phyloP scores from a whole-genome alignment of 2,888 invertebrate species.

The Heliothis peltigera region DNA sequence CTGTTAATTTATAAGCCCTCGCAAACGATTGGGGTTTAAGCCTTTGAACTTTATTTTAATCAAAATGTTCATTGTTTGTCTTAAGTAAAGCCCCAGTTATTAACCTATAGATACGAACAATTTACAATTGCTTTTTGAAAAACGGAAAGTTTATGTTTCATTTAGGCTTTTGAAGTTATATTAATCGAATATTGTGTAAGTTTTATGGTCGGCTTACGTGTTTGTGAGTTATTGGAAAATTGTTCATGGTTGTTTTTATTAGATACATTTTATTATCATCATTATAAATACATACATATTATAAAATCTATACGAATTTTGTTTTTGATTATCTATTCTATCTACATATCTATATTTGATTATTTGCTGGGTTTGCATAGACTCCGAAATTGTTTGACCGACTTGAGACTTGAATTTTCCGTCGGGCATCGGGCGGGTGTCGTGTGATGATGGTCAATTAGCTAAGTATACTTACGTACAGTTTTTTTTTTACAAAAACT shows the following conservation, averaged over 20 bases:
- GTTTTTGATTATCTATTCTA: no score
- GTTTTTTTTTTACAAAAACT: no score
- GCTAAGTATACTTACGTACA: no score
- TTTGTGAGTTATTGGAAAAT: background rate
- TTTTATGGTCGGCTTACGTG: background rate
- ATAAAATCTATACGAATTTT: no score
- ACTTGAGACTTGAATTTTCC: no score
- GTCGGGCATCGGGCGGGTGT: no score
- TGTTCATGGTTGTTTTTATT: background rate
- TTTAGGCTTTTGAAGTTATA: constrained; percentile 1
- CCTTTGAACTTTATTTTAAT: constrained; percentile 44
- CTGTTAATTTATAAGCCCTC: constrained; percentile 30
- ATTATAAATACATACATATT: background rate
- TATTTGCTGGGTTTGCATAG: no score
- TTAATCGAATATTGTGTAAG: constrained; percentile 6
- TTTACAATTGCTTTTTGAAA: constrained; percentile 29
- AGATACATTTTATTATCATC: background rate
- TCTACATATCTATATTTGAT: no score
- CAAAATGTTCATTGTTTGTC: constrained; percentile 33
- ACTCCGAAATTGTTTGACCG: no score
- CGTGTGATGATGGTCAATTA: no score
- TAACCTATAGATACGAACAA: constrained; percentile 14
- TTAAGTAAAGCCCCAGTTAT: constrained; percentile 19
- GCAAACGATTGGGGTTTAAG: constrained; percentile 22
- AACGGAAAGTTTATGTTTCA: constrained; percentile 12